A percentile compares a stretch with the other conserved stretches of the same genome.
Conservation (phyloP, 2,113 vertebrate species). For the Hypomesus transpacificus region DNA sequence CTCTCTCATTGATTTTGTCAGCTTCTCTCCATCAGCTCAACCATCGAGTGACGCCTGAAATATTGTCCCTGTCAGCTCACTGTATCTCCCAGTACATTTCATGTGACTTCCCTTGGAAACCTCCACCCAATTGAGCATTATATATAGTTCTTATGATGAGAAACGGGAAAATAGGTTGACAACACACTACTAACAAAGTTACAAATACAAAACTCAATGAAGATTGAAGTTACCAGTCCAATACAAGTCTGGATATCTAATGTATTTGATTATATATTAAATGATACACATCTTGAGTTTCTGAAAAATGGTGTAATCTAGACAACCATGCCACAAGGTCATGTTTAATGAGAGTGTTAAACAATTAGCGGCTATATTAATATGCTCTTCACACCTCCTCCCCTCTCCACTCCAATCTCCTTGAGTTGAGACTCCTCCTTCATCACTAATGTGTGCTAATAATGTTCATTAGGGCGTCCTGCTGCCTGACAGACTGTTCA, state of each 20-base stretch:
- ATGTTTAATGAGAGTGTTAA: conserved; percentile 55
- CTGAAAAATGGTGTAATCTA: conserved; percentile 18
- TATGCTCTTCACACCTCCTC: conserved; percentile 55
- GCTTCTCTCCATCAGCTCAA: neutral
- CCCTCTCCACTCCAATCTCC: conserved; percentile 42
- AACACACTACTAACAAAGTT: neutral
- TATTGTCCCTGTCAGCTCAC: neutral
- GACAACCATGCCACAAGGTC: conserved; percentile 52
- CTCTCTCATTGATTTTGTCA: neutral
- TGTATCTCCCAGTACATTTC: neutral
- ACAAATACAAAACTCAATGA: neutral
- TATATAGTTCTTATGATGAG: neutral
- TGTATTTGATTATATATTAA: neutral
- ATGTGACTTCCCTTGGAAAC: neutral
- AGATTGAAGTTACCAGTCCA: neutral
- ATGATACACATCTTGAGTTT: conserved; percentile 29
- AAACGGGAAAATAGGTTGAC: neutral
- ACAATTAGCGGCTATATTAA: conserved; percentile 54
- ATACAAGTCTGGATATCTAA: neutral
- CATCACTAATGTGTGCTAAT: conserved; percentile 49
- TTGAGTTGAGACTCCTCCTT: conserved; percentile 25
- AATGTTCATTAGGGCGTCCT: conserved; percentile 51
- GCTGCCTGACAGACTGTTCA: conserved; percentile 42
- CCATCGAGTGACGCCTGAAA: neutral
- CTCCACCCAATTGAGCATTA: neutral